These are phyloP conservation scores for Chelon labrosus DNA, from an alignment of 2,797 vertebrate species.

Conservation along the genomic window DNA sequence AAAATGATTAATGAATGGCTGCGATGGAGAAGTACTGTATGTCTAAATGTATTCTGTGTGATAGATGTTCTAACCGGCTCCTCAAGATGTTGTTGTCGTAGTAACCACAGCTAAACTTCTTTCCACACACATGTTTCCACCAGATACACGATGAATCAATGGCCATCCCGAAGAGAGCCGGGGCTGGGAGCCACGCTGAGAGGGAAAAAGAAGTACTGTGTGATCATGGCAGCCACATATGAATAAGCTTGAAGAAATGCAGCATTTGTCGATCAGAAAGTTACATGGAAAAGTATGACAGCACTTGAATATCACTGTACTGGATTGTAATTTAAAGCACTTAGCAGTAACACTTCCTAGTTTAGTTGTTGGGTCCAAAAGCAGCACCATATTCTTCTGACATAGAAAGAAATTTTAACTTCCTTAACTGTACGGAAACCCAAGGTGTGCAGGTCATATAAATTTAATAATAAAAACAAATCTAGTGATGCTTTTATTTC, in stretches of 20 bases:
- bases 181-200: conserved; percentile 93
- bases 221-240: neutral
- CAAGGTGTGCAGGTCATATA: no score
- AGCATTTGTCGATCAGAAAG: conserved; percentile 26
- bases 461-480: no score
- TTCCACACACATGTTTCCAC: conserved; percentile 88
- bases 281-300: neutral
- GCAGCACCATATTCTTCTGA: no score
- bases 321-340: neutral
- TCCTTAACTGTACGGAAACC: no score
- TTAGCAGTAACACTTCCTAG: neutral
- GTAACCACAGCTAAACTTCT: conserved; percentile 89
- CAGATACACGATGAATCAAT: conserved; percentile 93
- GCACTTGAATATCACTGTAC: neutral
- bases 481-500: no score
- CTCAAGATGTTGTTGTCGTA: conserved; percentile 92
- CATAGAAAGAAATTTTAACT: no score
- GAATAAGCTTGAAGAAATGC: conserved; percentile 22
- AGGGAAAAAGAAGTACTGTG: neutral
- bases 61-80: conserved; percentile 84
- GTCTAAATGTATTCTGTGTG: neutral
- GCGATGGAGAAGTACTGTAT: neutral
- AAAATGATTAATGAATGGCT: neutral
- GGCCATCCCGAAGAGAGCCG: conserved; percentile 90
- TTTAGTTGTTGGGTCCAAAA: no score